phyloP scores from a whole-genome alignment of 2,888 invertebrate species.

The Pristionchus maxplancki region DNA sequence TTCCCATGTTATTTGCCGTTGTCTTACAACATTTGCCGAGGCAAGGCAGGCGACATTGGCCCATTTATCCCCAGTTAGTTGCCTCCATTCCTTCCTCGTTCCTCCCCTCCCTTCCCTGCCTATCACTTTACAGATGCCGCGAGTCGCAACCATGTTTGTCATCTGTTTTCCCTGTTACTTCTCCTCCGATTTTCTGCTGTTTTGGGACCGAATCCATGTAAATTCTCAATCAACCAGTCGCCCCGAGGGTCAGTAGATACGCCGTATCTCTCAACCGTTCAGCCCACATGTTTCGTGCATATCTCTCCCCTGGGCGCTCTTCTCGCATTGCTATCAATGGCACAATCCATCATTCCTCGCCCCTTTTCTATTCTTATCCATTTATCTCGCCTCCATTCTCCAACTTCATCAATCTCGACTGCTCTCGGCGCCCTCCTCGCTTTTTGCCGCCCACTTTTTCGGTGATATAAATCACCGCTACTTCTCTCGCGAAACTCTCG shows the following conservation, averaged over 20 bases:
- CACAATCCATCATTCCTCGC: not conserved
- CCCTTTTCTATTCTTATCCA: constrained; percentile 8
- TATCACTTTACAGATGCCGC: not conserved
- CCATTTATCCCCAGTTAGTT: not conserved
- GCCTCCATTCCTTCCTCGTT: not conserved
- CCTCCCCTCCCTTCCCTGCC: not conserved
- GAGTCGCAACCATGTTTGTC: not conserved
- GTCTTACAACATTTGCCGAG: not conserved
- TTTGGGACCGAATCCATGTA: not conserved
- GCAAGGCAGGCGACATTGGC: not conserved
- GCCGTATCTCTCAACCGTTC: not conserved
- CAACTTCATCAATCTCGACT: constrained; percentile 43
- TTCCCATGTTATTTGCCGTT: not conserved
- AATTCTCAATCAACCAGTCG: not conserved
- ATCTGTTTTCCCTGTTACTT: not conserved
- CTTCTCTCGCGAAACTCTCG: constrained; percentile 9
- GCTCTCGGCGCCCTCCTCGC: constrained; percentile 7
- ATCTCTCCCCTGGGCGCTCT: not conserved
- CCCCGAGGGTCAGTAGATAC: not conserved
- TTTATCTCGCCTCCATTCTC: not conserved
- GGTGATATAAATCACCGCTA: constrained; percentile 4
- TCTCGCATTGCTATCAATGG: not conserved
- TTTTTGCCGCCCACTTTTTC: not conserved
- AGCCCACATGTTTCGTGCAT: not conserved
- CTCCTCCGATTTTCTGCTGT: not conserved